phyloP scores from a whole-genome alignment of 2,797 vertebrate species.

The Apodemus agrarius region DNA sequence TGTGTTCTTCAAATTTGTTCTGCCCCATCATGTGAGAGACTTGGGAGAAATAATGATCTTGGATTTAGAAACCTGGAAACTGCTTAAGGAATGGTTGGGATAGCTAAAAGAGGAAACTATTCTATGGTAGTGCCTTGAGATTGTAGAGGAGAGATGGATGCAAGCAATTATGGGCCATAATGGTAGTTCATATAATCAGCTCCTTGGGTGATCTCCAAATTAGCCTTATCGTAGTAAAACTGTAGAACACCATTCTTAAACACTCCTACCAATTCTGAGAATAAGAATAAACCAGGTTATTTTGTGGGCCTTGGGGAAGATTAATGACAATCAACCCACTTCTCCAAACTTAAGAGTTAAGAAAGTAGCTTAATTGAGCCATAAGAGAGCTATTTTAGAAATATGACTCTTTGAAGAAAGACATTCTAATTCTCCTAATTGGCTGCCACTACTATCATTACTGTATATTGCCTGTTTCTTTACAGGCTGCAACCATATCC shows the following conservation, averaged over 20 bases:
- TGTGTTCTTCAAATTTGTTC: neutral
- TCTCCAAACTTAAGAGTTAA: neutral
- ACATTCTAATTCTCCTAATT: conserved; percentile 79
- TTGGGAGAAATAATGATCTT: neutral
- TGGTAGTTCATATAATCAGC: neutral
- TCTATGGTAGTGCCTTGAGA: neutral
- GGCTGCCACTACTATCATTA: conserved; percentile 54
- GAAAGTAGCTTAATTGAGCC: neutral
- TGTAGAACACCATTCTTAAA: neutral
- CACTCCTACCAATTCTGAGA: neutral
- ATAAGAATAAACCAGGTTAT: neutral
- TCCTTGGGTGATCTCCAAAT: neutral
- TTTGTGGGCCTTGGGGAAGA: neutral
- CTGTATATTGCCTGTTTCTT: conserved; percentile 52
- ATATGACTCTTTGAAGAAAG: conserved; percentile 66
- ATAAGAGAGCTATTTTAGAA: conserved; percentile 31
- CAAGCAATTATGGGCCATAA: neutral
- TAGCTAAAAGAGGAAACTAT: neutral
- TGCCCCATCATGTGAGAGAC: neutral
- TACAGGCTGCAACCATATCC: neutral
- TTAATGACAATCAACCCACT: neutral
- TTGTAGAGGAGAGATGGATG: neutral
- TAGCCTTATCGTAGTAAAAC: neutral
- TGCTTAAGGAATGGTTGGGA: neutral
- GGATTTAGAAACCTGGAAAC: no score